phyloP scores from a whole-genome alignment of 23 tunicate genomes.

The Halocynthia roretzi region DNA sequence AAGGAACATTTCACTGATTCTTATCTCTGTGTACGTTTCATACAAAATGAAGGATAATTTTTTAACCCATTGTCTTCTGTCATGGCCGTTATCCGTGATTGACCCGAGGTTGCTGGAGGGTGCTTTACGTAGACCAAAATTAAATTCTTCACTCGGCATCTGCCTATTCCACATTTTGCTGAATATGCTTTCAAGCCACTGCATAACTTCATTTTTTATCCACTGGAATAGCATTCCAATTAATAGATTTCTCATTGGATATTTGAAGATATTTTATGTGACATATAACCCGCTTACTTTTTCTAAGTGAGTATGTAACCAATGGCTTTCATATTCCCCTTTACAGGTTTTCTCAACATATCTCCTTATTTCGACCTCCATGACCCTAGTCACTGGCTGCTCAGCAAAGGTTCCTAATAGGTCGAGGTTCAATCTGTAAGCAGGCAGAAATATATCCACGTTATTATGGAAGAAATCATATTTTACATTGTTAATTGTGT shows the following conservation, averaged over 20 bases:
- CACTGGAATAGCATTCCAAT: slow-evolving; percentile 29
- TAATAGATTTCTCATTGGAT: too few relatives aligned
- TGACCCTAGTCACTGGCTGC: slow-evolving; percentile 25
- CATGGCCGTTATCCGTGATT: neutral
- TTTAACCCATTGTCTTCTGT: slow-evolving; percentile 39
- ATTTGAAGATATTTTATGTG: neutral
- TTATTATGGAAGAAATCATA: neutral
- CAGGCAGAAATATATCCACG: neutral
- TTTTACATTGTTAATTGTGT: neutral
- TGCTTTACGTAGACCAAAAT: neutral
- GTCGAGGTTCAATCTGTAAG: slow-evolving; percentile 31
- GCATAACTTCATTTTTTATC: slow-evolving; percentile 46
- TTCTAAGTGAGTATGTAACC: slow-evolving; percentile 41
- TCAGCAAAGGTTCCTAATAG: slow-evolving; percentile 37
- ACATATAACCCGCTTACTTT: neutral
- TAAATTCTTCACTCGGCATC: neutral
- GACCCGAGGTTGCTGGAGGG: too few relatives aligned
- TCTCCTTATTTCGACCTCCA: slow-evolving; percentile 51
- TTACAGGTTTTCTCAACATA: slow-evolving; percentile 47
- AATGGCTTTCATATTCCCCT: slow-evolving; percentile 42
- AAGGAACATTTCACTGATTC: slow-evolving; percentile 75
- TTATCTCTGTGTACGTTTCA: slow-evolving; percentile 58
- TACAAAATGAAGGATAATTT: slow-evolving; percentile 47
- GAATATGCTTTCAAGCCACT: slow-evolving; percentile 51
- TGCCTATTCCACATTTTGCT: neutral